These are phyloP conservation scores for Calephelis nemesis DNA, from an alignment of 1,140 invertebrate species.

Conservation along the genomic window DNA sequence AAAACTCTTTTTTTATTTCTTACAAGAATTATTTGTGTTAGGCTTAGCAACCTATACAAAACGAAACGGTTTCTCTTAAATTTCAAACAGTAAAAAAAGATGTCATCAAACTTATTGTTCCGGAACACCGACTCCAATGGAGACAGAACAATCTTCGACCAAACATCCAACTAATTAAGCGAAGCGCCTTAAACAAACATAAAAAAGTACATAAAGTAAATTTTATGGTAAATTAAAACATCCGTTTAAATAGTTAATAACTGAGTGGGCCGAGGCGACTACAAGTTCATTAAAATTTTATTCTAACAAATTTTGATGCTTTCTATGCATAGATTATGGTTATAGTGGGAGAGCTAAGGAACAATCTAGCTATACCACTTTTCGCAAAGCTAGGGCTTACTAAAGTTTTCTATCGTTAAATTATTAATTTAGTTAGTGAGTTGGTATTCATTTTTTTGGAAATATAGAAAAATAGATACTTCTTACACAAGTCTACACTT, in stretches of 20 bases:
- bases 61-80: not conserved
- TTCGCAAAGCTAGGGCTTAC: no score
- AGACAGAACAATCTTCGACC: conserved; percentile 38
- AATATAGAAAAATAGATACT: no score
- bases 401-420: no score
- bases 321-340: not conserved
- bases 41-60: not conserved
- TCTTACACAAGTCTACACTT: no score
- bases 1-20: no score
- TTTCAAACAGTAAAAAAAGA: conserved; percentile 5
- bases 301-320: not conserved
- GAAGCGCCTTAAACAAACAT: conserved; percentile 42
- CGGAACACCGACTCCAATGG: conserved; percentile 38
- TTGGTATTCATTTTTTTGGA: no score
- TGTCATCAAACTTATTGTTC: conserved; percentile 36
- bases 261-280: conserved; percentile 32
- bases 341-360: no score
- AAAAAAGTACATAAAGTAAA: conserved; percentile 50
- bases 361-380: no score
- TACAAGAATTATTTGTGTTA: no score
- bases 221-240: conserved; percentile 65
- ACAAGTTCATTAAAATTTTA: not conserved
- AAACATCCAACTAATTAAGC: conserved; percentile 54
- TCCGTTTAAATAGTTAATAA: conserved; percentile 57
- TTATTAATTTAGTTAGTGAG: no score